Percentiles rank a stretch among this genome's conserved stretches.
These are phyloP conservation scores for Neuroterus valhalla DNA, from an alignment of 1,140 invertebrate species.

Conservation along the genomic window DNA sequence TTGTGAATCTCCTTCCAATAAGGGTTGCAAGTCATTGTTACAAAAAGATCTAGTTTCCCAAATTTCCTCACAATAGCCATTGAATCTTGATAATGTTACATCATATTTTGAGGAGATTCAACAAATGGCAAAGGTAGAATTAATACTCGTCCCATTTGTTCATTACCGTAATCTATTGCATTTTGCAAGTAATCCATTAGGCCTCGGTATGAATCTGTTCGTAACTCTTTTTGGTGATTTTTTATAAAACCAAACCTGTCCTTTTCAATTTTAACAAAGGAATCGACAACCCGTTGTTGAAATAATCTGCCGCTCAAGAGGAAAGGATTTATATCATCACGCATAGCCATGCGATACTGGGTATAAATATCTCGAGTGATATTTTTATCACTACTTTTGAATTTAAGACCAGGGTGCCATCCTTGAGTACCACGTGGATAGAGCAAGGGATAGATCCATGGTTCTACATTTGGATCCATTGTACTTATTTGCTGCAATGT, in stretches of 20 bases:
- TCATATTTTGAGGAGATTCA: too few relatives aligned
- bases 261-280: constrained; percentile 31
- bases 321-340: neutral
- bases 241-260: constrained; percentile 23
- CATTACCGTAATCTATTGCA: constrained; percentile 20
- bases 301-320: neutral
- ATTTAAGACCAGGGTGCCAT: constrained; percentile 19
- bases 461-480: constrained; percentile 38
- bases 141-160: constrained; percentile 32
- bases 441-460: constrained; percentile 24
- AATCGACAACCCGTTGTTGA: constrained; percentile 28
- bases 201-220: constrained; percentile 35
- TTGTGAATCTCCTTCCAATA: too few relatives aligned
- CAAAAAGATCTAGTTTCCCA: constrained; percentile 40
- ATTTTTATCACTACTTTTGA: constrained; percentile 1
- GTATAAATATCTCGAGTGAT: neutral
- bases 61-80: constrained; percentile 31
- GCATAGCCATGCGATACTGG: constrained; percentile 3
- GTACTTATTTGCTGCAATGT: constrained; percentile 30
- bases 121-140: too few relatives aligned
- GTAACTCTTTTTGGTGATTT: constrained; percentile 32
- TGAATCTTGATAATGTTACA: too few relatives aligned
- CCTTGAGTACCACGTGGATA: constrained; percentile 27
- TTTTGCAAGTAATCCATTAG: constrained; percentile 32
- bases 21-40: constrained; percentile 41